Base-by-base conservation (phyloP, 2,888 invertebrate species). In the Hecatera dysodea region DNA sequence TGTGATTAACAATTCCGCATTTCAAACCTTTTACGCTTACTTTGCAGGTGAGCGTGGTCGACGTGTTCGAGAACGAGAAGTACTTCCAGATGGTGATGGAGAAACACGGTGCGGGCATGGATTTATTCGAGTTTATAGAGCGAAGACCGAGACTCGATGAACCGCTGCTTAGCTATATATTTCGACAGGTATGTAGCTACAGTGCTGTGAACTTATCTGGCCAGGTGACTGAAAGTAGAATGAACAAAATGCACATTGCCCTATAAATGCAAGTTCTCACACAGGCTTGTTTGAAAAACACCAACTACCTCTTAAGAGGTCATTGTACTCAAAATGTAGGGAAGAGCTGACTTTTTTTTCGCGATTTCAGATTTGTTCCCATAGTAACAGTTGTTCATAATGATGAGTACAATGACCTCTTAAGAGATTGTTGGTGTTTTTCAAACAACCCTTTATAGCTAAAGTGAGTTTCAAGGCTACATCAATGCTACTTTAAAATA, bases 21-120 rank as follows among this genome's bases (percentile, higher is more conserved):
- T 15, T 19, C 17, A 19, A 19, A 17, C 7, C 1, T 8, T 19
- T 1, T 11, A 53, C 6, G n/a, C 15, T 48, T 46, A 1, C 27
- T 46, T 46, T 61, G 6, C 84, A 96, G 96, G 96, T 97, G 3
- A 95, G 96, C 86, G 96, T 97, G 6, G 81, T 97, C 53, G 97
- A 97, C 87, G 96, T 97, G 55, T 97, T 96, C 90, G 97, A 97
- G 86, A 97, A 97, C 88, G 97, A 97, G 6, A 96, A 96, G 75
- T 97, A 97, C 89, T 97, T 97, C 87, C 97, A 97, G 91, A 95
- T 98, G 96, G 97, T 98, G 62, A 98, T 98, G 98, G 97, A 97
- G 90, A 97, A 97, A 84, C 97, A 97, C 88, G 97, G 97, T 42
- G 96, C 96, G 15, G 97, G 97, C 1, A 97, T 98, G 97, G 98